These are phyloP conservation scores for Pandemis heparana DNA, from an alignment of 2,888 invertebrate species.

Conservation along the genomic window DNA sequence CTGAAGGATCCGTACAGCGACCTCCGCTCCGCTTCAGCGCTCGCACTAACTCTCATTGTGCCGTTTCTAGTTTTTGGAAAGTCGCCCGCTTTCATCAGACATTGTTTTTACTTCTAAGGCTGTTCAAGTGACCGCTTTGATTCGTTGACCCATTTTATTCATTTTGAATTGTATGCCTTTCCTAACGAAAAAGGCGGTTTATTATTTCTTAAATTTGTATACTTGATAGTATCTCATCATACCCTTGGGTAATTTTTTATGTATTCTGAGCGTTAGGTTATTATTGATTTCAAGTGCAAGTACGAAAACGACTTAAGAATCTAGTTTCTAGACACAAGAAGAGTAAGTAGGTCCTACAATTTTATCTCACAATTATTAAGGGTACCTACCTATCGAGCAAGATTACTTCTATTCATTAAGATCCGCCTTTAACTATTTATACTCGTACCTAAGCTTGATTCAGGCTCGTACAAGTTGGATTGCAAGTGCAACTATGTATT, in stretches of 20 bases:
- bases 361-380: neutral
- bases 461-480: neutral
- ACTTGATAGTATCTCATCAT: too few species aligned
- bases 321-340: too few species aligned
- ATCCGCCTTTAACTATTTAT: neutral
- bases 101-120: neutral
- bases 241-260: too few species aligned
- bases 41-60: conserved; percentile 31
- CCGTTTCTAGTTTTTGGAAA: conserved; percentile 18
- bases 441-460: neutral
- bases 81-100: neutral
- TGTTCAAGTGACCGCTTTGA: neutral
- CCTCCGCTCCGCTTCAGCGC: conserved; percentile 53
- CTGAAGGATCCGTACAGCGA: conserved; percentile 67
- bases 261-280: too few species aligned
- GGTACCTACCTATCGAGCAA: neutral
- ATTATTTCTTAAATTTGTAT: too few species aligned
- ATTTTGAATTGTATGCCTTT: too few species aligned
- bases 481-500: conserved; percentile 13
- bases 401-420: neutral
- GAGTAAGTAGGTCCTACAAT: neutral
- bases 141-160: neutral
- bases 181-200: too few species aligned
- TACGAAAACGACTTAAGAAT: too few species aligned
- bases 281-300: too few species aligned